Evolutionary conservation across 2,113 vertebrate species (phyloP), one percentile per base, ranked within the genome.

Genomic region (Mystacornis crossleyi): DNA sequence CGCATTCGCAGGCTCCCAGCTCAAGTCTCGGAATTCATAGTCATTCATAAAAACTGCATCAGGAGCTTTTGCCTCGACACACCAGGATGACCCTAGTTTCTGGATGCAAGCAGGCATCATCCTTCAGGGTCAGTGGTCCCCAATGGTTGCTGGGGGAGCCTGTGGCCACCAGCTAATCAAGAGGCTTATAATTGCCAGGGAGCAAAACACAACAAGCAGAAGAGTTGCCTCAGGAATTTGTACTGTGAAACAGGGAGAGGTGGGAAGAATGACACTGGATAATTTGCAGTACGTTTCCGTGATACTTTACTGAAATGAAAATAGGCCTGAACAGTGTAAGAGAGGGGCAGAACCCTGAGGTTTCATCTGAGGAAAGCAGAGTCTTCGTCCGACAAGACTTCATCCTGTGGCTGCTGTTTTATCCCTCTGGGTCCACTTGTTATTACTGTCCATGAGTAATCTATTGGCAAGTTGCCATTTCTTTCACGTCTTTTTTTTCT

Each of bases 1-100:
- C 0, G 3, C 29, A 8, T 31, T 40, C 0, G 0, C 3, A 1
- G 62, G 29, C 70, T 90, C 54, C 2, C 2, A 70, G 50, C 50
- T 42, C 8, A 0, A 66, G 78, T 83, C 72, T 72, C 80, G 47
- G 40, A 8, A 67, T 90, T 89, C 77, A 9, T 2, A 84, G 64
- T 29, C 82, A 55, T 69, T 90, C 69, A 29, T 73, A 66, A 91
- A 93, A 93, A 74, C 53, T 62, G 18, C n/a, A 29, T 43, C 70
- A 78, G 69, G 60, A 91, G 31, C 67, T 72, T 65, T 25, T 47
- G 40, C 31, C 51, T 94, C 2, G 0, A 72, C 54, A 81, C 84
- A 79, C 5, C 38, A 84, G 31, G 40, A 86, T 66, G 80, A 67
- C 62, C 26, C 40, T 53, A 31, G 40, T 67, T 79, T 84, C 83